A percentile compares a stretch with the other conserved stretches of the same genome.
Conservation (phyloP, 1,140 invertebrate species). For the Micrasema minimum region DNA sequence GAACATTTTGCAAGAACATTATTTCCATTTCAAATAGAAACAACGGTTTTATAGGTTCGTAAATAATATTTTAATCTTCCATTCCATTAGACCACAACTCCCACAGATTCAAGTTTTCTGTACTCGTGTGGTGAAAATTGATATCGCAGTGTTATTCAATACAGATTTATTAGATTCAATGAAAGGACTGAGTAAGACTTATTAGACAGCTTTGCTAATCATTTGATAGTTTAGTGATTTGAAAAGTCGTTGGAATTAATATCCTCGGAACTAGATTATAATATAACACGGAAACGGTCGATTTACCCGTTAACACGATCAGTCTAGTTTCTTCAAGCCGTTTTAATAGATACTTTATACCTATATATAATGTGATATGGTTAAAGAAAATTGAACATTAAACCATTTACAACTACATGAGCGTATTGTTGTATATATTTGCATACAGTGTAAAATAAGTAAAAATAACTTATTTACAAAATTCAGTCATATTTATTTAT, state of each 20-base stretch:
- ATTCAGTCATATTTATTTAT: too few relatives aligned
- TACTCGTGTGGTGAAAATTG: constrained; percentile 28
- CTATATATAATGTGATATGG: too few relatives aligned
- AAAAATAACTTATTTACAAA: too few relatives aligned
- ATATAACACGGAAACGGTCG: background rate
- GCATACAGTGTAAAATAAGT: too few relatives aligned
- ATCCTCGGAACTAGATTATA: constrained; percentile 7
- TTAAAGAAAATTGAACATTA: too few relatives aligned
- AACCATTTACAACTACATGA: too few relatives aligned
- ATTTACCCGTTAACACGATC: too few relatives aligned
- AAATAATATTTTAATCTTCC: constrained; percentile 1
- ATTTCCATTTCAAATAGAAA: too few relatives aligned
- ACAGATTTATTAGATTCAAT: constrained; percentile 22
- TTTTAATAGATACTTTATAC: too few relatives aligned
- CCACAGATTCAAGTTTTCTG: constrained; percentile 3
- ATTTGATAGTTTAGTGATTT: constrained; percentile 19
- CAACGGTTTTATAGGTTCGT: background rate
- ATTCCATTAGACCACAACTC: constrained; percentile 24
- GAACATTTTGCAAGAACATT: too few relatives aligned
- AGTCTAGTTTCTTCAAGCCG: too few relatives aligned
- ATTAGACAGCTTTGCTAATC: constrained; percentile 12
- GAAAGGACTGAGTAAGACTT: constrained; percentile 14
- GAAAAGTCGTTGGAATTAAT: constrained; percentile 32
- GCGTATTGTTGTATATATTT: too few relatives aligned
- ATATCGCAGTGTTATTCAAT: constrained; percentile 26